Evolutionary conservation across 2,888 invertebrate species (phyloP).

Genomic region (Augiades crinisus): DNA sequence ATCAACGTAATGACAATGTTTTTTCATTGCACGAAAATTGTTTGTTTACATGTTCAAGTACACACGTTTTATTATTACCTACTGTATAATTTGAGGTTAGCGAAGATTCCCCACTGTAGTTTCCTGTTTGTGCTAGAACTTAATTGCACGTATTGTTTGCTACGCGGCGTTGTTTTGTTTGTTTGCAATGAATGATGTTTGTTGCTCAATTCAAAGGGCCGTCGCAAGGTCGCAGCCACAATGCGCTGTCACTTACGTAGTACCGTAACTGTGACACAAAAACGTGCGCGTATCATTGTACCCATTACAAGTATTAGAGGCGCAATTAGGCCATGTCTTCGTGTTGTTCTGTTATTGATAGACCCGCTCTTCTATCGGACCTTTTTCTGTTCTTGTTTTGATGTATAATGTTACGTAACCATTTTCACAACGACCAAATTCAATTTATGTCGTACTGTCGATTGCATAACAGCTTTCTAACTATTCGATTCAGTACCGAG

Average conservation of each 20-base stretch:
- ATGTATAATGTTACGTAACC: not conserved
- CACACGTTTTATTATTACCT: not conserved
- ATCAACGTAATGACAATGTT: not conserved
- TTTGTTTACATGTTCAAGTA: slow-evolving; percentile 9
- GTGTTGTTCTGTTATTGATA: not conserved
- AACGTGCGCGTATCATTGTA: slow-evolving; percentile 15
- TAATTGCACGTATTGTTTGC: slow-evolving; percentile 33
- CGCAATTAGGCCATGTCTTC: not conserved
- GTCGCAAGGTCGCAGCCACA: slow-evolving; percentile 48
- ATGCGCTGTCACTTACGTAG: slow-evolving; percentile 46
- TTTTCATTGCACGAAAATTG: slow-evolving; percentile 9
- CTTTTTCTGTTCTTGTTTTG: not conserved
- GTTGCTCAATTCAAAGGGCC: slow-evolving; percentile 43
- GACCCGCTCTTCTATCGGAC: not conserved
- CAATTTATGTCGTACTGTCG: not conserved
- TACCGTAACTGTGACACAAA: slow-evolving; percentile 24
- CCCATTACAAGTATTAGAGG: slow-evolving; percentile 12
- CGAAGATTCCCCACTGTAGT: slow-evolving; percentile 29
- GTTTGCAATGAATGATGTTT: slow-evolving; percentile 32
- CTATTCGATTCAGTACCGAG: not conserved
- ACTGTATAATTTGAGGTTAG: slow-evolving; percentile 21
- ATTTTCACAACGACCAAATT: not conserved
- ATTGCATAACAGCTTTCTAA: not conserved
- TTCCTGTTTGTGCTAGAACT: slow-evolving; percentile 39
- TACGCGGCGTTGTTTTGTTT: slow-evolving; percentile 39